Evolutionary conservation across 1,140 invertebrate genomes (phyloP).

Genomic region (Episyrphus balteatus): DNA sequence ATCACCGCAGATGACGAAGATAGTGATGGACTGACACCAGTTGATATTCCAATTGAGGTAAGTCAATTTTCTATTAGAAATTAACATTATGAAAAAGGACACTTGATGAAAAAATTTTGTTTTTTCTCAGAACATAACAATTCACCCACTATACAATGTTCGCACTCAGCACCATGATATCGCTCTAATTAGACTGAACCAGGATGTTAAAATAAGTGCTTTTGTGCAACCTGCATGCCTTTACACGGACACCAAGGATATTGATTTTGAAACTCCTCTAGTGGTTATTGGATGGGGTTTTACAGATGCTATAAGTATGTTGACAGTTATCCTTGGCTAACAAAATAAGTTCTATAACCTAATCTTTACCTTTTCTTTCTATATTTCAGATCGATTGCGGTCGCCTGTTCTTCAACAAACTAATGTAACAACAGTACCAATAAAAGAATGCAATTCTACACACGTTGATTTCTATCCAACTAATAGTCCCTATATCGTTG

Average conservation of each 20-base stretch:
- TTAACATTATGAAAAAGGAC: too few species aligned
- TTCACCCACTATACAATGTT: conserved; percentile 18
- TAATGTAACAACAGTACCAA: conserved; percentile 12
- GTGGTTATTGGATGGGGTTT: conserved; percentile 27
- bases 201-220: conserved; percentile 4
- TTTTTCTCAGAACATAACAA: conserved; percentile 4
- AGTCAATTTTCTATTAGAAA: too few species aligned
- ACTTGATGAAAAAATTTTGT: not conserved
- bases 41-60: not conserved
- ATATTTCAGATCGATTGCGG: conserved; percentile 9
- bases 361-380: not conserved
- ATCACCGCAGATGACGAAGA: conserved; percentile 3
- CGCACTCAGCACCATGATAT: conserved; percentile 23
- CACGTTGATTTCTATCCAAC: conserved; percentile 12
- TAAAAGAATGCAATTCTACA: conserved; percentile 16
- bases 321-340: not conserved
- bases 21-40: conserved; percentile 2
- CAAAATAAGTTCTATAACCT: not conserved
- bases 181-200: conserved; percentile 20
- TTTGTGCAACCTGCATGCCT: conserved; percentile 21
- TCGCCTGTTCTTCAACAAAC: conserved; percentile 24
- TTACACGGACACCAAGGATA: conserved; percentile 14
- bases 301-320: conserved; percentile 19
- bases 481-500: conserved; percentile 43
- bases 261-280: conserved; percentile 8